Percentiles rank a stretch among this genome's conserved stretches.
phyloP scores from a whole-genome alignment of 2,888 invertebrate genomes.

The Drepanosiphum platanoidis region DNA sequence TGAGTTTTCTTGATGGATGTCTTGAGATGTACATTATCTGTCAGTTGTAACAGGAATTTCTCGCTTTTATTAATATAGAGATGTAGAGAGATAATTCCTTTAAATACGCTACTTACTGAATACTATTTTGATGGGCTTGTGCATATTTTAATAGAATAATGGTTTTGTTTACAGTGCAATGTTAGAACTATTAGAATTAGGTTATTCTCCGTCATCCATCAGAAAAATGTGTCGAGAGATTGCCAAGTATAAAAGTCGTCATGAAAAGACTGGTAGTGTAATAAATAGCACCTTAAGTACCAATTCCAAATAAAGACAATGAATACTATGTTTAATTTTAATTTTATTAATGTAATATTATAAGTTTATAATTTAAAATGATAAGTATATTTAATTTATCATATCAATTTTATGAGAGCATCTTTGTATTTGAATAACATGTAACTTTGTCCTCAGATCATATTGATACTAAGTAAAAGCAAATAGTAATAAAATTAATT shows the following conservation, averaged over 20 bases:
- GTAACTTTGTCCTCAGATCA: no score
- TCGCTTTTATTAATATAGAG: background rate
- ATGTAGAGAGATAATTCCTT: background rate
- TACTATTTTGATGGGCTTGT: background rate
- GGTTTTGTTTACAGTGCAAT: conserved; percentile 56
- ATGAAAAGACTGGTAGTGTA: conserved; percentile 36
- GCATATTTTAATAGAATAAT: conserved; percentile 3
- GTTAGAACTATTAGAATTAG: conserved; percentile 56
- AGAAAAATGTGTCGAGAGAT: conserved; percentile 52
- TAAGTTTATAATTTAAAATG: no score
- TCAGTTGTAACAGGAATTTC: background rate
- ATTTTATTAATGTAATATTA: no score
- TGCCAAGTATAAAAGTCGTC: conserved; percentile 61
- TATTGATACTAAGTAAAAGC: no score
- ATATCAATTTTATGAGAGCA: no score
- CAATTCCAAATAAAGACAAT: conserved; percentile 32
- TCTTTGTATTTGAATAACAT: no score
- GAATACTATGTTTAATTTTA: background rate
- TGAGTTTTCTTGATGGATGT: background rate
- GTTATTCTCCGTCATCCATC: conserved; percentile 50
- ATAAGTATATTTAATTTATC: no score
- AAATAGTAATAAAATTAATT: no score
- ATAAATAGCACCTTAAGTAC: conserved; percentile 58
- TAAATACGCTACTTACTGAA: background rate
- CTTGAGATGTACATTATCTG: background rate